Percentiles rank a stretch among this genome's conserved stretches.
phyloP scores from a whole-genome alignment of 2,797 vertebrate species.

The Peromyscus nudipes region DNA sequence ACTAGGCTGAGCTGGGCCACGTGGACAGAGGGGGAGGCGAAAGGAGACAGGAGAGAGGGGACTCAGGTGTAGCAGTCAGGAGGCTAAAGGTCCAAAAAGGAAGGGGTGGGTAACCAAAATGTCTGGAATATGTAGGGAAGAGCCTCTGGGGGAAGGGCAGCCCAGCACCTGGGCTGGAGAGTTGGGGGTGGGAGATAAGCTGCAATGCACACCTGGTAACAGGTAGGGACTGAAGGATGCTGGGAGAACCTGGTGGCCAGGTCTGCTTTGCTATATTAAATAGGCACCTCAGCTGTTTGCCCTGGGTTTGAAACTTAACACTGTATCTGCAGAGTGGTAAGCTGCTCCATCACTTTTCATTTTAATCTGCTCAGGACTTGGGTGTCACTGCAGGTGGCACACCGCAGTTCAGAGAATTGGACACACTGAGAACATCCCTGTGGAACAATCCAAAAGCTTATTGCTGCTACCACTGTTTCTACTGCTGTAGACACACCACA shows the following conservation, averaged over 20 bases:
- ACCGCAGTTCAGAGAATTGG: neutral
- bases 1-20: neutral
- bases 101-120: neutral
- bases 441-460: neutral
- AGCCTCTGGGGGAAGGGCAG: neutral
- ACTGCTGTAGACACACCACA: neutral
- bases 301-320: neutral
- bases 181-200: neutral
- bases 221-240: neutral
- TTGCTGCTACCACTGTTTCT: neutral
- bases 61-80: neutral
- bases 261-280: neutral
- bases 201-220: neutral
- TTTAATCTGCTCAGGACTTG: neutral
- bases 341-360: neutral
- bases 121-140: neutral
- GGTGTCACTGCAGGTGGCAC: neutral
- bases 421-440: neutral
- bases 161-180: neutral
- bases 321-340: neutral
- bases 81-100: neutral
- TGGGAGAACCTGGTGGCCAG: neutral
- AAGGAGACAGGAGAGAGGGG: neutral
- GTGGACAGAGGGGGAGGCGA: too few species aligned
- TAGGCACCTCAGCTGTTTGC: neutral